These are phyloP conservation scores for Microhierax caerulescens DNA, from an alignment of 2,797 vertebrate genomes.

Conservation along the genomic window DNA sequence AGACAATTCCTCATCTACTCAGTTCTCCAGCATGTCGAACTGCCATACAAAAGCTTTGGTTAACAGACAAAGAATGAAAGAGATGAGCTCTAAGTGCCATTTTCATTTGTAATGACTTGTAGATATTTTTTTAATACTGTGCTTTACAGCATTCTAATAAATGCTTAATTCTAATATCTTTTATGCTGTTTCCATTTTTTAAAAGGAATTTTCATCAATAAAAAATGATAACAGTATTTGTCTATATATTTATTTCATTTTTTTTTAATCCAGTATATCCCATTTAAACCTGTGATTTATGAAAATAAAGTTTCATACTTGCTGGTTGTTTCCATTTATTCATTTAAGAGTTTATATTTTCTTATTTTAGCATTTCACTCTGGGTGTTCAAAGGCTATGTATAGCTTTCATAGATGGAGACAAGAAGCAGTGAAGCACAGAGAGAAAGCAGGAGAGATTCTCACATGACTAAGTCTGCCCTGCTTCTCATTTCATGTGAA, in stretches of 20 bases:
- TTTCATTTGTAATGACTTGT: neutral
- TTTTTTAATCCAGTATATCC: neutral
- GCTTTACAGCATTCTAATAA: neutral
- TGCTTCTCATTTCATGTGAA: slow-evolving; percentile 54
- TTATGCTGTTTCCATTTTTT: neutral
- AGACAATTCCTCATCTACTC: neutral
- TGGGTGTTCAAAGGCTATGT: neutral
- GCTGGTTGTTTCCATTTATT: neutral
- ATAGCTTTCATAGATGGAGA: slow-evolving; percentile 26
- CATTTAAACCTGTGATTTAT: neutral
- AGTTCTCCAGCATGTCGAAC: neutral
- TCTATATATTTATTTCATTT: neutral
- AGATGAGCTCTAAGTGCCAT: neutral
- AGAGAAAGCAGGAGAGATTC: slow-evolving; percentile 28
- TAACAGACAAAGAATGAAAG: neutral
- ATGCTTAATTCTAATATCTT: neutral
- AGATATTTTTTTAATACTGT: neutral
- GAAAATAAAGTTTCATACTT: neutral
- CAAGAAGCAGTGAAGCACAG: slow-evolving; percentile 55
- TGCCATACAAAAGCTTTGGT: neutral
- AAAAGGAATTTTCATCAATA: accelerated
- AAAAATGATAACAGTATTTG: neutral
- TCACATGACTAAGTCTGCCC: slow-evolving; percentile 47
- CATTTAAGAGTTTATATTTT: neutral
- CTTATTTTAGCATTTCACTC: neutral